Evolutionary conservation across 2,888 invertebrate genomes (phyloP), one percentile per base, ranked within the genome.

Genomic region (Choreutis nemorana): DNA sequence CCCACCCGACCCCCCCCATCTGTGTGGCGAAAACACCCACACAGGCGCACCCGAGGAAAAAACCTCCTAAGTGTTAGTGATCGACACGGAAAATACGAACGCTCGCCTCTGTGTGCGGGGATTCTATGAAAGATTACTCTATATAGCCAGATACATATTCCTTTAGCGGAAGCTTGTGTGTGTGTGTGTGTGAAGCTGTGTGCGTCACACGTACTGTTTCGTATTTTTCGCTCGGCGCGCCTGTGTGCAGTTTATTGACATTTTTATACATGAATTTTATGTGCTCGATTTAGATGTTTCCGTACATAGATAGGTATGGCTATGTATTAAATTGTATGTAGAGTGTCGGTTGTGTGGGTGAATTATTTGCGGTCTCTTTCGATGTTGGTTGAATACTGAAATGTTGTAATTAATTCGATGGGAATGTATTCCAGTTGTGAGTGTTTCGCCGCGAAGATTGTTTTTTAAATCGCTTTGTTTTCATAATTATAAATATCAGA

Each of bases 261-360:
- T 77, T 78, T 77, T 73, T 73, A 68, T 77, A 72, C 63, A 71
- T 68, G 66, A 71, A 75, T 72, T 75, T 65, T 67, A 67, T 66
- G 63, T 68, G 57, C 55, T 43, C 60, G 59, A 65, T 66, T 63
- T 66, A 65, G 62, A 64, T 61, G 55, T 28, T 26, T 14, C 11
- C 56, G 53, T 51, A 52, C 54, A 49, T 59, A 51, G 50, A 50
- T 52, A 50, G 21, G 40, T 37, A 31, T 29, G 39, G 42, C 31
- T 43, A 37, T 29, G 16, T 18, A 31, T 23, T 26, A 25, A 25
- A 29, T 36, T 42, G 40, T 44, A 40, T 46, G 44, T 50, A n/a
- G n/a, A n/a, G n/a, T n/a, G n/a, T n/a, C n/a, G n/a, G n/a, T n/a
- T n/a, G 52, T 59, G 53, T 56, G 62, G 33, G 59, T 54, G 60